Base-by-base conservation (phyloP, 2,113 vertebrate species). In the Gracilinanus agilis region DNA sequence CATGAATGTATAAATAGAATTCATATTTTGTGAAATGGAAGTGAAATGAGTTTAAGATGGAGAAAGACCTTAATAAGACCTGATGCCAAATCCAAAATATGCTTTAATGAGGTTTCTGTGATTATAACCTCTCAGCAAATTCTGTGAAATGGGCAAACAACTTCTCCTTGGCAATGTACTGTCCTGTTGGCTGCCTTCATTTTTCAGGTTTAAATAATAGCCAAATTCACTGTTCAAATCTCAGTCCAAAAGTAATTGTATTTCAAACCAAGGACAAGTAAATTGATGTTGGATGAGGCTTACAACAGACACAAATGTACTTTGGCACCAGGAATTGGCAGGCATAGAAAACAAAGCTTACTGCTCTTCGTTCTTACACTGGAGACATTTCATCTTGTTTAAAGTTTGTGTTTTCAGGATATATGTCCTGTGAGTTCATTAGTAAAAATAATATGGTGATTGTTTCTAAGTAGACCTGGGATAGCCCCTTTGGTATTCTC, bases 201-300 rank as follows among this genome's bases (percentile, higher is more conserved):
- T 92, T 90, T 53, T 93, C 25, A 96, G 92, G 53, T 3, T 89
- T 91, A 95, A 89, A 93, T 58, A 49, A 91, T 0, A 90, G 12
- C 49, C 96, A 95, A 34, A 93, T 97, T 98, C 95, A 92, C 94
- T 96, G 93, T 93, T 96, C 92, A 95, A 95, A 94, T 95, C 58
- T 49, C 94, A 96, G 89, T 44, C 58, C 91, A 88, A 24, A 1
- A 93, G 49, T 44, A 96, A 75, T 93, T 94, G 91, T 94, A 94
- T 91, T 96, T 94, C 88, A 55, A 91, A 91, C 88, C 53, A 90
- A 95, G 83, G 94, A 67, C 58, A 94, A 97, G 92, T 93, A 97
- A 97, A 92, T 53, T 95, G 93, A 94, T 96, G 89, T 94, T 96
- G 94, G 91, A 94, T 93, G 24, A 96, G 92, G 94, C 95, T 91